A percentile compares a stretch with the other conserved stretches of the same genome.
Evolutionary conservation across 2,888 invertebrate species (phyloP).

Genomic region (Sinohyriopsis cumingii): DNA sequence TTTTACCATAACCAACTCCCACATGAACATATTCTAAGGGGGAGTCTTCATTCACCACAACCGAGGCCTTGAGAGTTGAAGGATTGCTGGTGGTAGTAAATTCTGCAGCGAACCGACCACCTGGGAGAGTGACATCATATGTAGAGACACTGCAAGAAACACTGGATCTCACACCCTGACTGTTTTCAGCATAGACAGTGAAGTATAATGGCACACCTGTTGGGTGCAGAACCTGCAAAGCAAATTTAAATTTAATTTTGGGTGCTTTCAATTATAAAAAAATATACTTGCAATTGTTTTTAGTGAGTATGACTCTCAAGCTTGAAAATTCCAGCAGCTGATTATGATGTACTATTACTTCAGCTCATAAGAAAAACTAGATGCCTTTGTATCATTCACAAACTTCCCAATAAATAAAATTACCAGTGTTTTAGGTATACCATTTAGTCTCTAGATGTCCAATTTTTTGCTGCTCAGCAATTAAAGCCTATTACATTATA

Average conservation of each 20-base stretch:
- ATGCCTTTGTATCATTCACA: too few species aligned
- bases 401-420: too few species aligned
- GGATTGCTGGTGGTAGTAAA: slow-evolving; percentile 50
- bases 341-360: too few species aligned
- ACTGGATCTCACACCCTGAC: slow-evolving; percentile 32
- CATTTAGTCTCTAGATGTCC: too few species aligned
- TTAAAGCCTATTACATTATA: too few species aligned
- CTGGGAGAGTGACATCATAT: slow-evolving; percentile 51
- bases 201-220: slow-evolving; percentile 49
- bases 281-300: too few species aligned
- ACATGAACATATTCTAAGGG: slow-evolving; percentile 16
- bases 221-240: slow-evolving; percentile 1
- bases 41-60: slow-evolving; percentile 50
- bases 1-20: slow-evolving; percentile 35
- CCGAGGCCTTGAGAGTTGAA: slow-evolving; percentile 30
- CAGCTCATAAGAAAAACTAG: too few species aligned
- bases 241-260: too few species aligned
- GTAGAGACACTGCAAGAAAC: slow-evolving; percentile 47
- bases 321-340: too few species aligned
- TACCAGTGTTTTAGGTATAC: too few species aligned
- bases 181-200: slow-evolving; percentile 49
- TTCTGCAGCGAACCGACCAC: slow-evolving; percentile 40
- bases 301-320: too few species aligned
- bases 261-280: not conserved
- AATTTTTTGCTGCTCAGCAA: too few species aligned